These are phyloP conservation scores for Drosophila orena DNA, from an alignment of 1,140 invertebrate genomes.

Conservation along the genomic window DNA sequence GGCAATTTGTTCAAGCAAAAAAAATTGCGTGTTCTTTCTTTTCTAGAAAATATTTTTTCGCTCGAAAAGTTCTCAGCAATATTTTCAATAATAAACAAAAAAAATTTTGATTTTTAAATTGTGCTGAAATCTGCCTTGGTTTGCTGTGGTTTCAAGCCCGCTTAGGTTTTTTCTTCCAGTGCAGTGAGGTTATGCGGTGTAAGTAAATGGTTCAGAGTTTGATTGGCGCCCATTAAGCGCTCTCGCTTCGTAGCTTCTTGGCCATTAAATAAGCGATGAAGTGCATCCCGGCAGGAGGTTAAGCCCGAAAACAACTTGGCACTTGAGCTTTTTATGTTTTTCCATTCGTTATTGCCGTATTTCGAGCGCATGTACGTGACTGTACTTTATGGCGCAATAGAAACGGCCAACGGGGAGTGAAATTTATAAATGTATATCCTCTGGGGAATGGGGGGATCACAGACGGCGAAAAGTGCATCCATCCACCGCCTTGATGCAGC, in stretches of 20 bases:
- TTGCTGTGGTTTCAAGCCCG: neutral
- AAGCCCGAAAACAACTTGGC: conserved; percentile 14
- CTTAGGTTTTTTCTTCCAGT: neutral
- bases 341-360: conserved; percentile 56
- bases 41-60: neutral
- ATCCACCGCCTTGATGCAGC: conserved; percentile 56
- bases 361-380: conserved; percentile 66
- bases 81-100: no score
- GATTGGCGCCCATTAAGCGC: conserved; percentile 35
- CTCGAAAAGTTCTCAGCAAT: no score
- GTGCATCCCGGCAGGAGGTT: conserved; percentile 30
- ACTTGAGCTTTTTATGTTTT: conserved; percentile 46
- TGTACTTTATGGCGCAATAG: conserved; percentile 59
- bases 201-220: conserved; percentile 26
- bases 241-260: neutral
- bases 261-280: conserved; percentile 37
- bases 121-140: no score
- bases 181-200: conserved; percentile 1
- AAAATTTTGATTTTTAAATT: no score
- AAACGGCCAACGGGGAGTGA: conserved; percentile 18
- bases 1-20: neutral
- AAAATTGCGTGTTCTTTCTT: no score
- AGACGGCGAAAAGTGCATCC: conserved; percentile 11
- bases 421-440: conserved; percentile 11
- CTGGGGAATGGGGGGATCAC: conserved; percentile 1